Base-by-base conservation (phyloP, 2,888 invertebrate genomes). In the Spodoptera littoralis region DNA sequence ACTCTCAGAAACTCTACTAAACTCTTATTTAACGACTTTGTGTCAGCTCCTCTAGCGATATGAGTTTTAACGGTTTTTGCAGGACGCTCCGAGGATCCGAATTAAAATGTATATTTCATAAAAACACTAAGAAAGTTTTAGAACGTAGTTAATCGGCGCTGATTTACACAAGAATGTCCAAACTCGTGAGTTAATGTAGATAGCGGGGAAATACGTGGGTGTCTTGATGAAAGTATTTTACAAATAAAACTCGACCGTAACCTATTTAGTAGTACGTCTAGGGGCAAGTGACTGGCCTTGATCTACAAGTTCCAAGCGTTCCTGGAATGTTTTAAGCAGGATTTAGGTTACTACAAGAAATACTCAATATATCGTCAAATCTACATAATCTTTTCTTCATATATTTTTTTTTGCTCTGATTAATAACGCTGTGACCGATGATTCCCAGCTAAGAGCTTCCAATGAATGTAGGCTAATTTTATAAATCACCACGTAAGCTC, bases 271-370 rank as follows among this genome's bases (percentile, higher is more conserved):
- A 67, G 54, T 56, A 77, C 73, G 61, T 65, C 61, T 50, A 59
- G 63, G 69, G 63, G 58, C 61, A 67, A 70, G 50, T 68, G 56
- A 60, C 59, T 62, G 70, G 71, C 83, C 83, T 79, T 82, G 79
- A 79, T 77, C 76, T 63, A 82, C 57, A 76, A 75, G 71, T 64
- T 70, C 58, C 60, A 63, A 58, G 53, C 51, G 64, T 74, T 73
- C 52, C 69, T 72, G 67, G 65, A 73, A 66, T 73, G 60, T 67
- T 55, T 65, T 56, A 65, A 9, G 41, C 50, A 22, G 51, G 52
- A 65, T 65, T 46, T 49, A 65, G 62, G 66, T 78, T 75, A 63
- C 52, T 50, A 59, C 58, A 73, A 60, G 60, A 62, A 67, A 76
- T 50, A 55, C 60, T 59, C 53, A 48, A 9, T 24, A 36, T 47